phyloP scores from a whole-genome alignment of 2,797 vertebrate genomes.

The Mastacembelus armatus region DNA sequence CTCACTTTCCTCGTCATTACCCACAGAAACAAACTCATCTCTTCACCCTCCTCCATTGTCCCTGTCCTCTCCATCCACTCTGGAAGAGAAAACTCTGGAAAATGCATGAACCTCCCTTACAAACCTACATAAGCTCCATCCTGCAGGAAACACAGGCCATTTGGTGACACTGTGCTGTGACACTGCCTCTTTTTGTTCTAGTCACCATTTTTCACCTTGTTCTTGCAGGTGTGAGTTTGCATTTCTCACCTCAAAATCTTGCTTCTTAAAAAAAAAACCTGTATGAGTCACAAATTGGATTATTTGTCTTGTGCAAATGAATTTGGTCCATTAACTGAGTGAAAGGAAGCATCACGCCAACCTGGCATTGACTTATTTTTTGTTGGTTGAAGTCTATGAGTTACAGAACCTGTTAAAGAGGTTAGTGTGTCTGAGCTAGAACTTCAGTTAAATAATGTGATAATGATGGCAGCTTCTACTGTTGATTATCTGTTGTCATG shows the following conservation, averaged over 20 bases:
- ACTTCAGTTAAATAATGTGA: no score
- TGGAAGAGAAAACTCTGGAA: not conserved
- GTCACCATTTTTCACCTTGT: not conserved
- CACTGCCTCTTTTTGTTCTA: not conserved
- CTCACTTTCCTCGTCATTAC: slow-evolving; percentile 10
- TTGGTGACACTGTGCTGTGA: no score
- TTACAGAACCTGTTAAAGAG: no score
- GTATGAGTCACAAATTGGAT: not conserved
- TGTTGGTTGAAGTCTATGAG: no score
- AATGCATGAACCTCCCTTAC: slow-evolving; percentile 27
- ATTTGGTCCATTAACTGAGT: not conserved
- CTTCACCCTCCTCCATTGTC: not conserved
- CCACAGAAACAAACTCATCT: slow-evolving; percentile 14
- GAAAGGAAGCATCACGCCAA: not conserved
- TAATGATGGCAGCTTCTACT: no score
- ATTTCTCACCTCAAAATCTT: not conserved
- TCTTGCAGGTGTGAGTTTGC: not conserved
- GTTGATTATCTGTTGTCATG: no score
- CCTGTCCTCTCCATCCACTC: not conserved
- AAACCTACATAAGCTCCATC: not conserved
- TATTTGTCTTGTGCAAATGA: no score
- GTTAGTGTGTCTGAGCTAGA: no score
- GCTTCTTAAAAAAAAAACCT: not conserved
- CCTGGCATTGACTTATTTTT: no score
- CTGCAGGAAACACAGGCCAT: slow-evolving; percentile 12